Evolutionary conservation across 1,140 invertebrate species (phyloP).

Genomic region (Aplysia californica): DNA sequence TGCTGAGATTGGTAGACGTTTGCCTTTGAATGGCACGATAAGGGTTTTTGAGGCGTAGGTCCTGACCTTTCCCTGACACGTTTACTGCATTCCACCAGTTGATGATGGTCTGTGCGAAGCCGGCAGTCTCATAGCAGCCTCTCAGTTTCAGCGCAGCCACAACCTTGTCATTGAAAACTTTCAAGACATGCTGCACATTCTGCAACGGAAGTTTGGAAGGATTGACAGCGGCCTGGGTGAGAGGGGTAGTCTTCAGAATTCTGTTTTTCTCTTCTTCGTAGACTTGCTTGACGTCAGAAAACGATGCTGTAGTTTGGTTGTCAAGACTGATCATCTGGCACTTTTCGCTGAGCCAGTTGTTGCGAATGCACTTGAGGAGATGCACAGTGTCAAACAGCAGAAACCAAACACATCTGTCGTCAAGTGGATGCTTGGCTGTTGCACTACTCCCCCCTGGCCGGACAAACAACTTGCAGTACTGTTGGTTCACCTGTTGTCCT

Average conservation of each 20-base stretch:
- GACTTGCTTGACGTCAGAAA: not conserved
- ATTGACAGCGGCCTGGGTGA: not conserved
- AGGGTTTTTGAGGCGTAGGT: no score
- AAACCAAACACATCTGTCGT: not conserved
- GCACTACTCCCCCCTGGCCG: not conserved
- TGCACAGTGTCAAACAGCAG: slow-evolving; percentile 1
- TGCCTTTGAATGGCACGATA: no score
- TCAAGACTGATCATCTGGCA: not conserved
- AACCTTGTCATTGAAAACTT: not conserved
- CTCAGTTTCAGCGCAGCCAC: not conserved
- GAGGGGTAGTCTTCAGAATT: not conserved
- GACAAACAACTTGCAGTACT: not conserved
- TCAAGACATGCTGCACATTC: not conserved
- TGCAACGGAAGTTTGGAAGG: not conserved
- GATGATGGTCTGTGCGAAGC: no score
- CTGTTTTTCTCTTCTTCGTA: not conserved
- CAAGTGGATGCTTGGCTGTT: not conserved
- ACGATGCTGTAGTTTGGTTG: not conserved
- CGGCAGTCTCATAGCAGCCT: not conserved
- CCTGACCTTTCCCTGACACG: no score
- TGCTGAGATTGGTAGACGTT: no score
- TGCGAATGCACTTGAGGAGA: not conserved
- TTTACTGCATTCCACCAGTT: no score
- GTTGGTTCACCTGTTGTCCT: no score
- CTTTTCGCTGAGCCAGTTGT: not conserved